phyloP scores from a whole-genome alignment of 2,888 invertebrate genomes.

The Drosophila barbarae region DNA sequence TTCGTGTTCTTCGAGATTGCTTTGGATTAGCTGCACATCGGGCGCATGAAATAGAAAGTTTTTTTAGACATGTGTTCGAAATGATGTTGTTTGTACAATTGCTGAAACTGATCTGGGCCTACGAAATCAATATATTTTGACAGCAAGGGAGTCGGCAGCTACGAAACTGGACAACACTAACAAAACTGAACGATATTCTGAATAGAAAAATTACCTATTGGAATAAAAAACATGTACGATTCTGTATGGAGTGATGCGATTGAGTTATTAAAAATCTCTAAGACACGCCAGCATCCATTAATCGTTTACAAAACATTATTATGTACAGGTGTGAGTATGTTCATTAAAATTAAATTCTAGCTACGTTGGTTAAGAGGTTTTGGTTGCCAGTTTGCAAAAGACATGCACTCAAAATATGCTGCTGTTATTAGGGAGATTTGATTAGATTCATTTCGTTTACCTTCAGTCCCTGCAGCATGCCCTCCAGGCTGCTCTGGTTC shows the following conservation, averaged over 20 bases:
- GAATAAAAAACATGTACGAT: conserved; percentile 60
- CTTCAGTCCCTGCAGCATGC: conserved; percentile 86
- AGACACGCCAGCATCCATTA: conserved; percentile 74
- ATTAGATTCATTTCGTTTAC: conserved; percentile 80
- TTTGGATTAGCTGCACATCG: conserved; percentile 83
- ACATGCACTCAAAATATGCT: conserved; percentile 43
- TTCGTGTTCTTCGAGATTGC: conserved; percentile 85
- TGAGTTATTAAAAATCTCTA: conserved; percentile 64
- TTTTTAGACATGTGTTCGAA: conserved; percentile 27
- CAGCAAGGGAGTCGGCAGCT: conserved; percentile 48
- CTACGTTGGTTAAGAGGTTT: conserved; percentile 33
- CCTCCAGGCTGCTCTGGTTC: conserved; percentile 85
- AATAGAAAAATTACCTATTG: conserved; percentile 23
- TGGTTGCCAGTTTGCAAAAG: conserved; percentile 13
- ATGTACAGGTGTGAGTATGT: conserved; percentile 56
- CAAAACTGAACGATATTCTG: conserved; percentile 32
- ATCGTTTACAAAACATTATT: conserved; percentile 57
- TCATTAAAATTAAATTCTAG: conserved; percentile 22
- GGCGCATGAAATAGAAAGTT: conserved; percentile 20
- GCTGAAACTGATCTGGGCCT: conserved; percentile 9
- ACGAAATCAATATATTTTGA: conserved; percentile 9
- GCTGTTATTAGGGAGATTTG: conserved; percentile 63
- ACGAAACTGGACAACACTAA: conserved; percentile 41
- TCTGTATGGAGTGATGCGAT: conserved; percentile 71
- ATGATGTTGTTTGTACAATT: conserved; percentile 1